phyloP scores from a whole-genome alignment of 2,113 vertebrate species.

The Oxyura jamaicensis region DNA sequence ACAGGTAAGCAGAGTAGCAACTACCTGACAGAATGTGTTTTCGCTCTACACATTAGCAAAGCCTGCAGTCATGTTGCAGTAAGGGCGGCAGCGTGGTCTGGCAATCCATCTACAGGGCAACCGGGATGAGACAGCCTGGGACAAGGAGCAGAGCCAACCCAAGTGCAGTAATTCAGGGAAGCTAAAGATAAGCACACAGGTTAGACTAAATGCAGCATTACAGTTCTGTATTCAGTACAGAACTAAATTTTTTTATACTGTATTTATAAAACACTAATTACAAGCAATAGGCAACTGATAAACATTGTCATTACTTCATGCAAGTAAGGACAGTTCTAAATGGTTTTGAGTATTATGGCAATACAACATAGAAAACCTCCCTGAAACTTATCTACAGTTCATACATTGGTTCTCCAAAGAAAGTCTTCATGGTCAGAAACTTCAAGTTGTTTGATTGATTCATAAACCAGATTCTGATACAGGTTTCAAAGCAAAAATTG shows the following conservation, averaged over 20 bases:
- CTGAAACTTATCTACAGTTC: not conserved
- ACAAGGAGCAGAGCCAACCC: not conserved
- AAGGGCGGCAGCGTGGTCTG: not conserved
- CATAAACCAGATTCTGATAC: not conserved
- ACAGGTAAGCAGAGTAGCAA: not conserved
- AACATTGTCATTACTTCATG: not conserved
- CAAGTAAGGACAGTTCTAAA: not conserved
- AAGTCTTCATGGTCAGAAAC: not conserved
- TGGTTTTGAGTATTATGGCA: not conserved
- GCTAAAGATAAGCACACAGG: not conserved
- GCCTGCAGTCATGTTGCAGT: not conserved
- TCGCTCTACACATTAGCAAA: not conserved
- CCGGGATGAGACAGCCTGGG: not conserved
- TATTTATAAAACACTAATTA: not conserved
- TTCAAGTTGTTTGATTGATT: not conserved
- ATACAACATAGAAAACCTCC: not conserved
- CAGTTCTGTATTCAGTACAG: not conserved
- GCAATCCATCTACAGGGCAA: not conserved
- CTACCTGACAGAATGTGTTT: not conserved
- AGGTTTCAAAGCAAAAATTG: not conserved
- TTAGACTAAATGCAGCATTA: not conserved
- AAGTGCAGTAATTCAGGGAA: accelerated
- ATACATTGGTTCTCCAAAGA: not conserved
- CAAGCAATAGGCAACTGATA: not conserved
- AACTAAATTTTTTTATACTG: too few species aligned